Conservation (phyloP, 1,140 invertebrate species). For the Zaprionus ornatus region DNA sequence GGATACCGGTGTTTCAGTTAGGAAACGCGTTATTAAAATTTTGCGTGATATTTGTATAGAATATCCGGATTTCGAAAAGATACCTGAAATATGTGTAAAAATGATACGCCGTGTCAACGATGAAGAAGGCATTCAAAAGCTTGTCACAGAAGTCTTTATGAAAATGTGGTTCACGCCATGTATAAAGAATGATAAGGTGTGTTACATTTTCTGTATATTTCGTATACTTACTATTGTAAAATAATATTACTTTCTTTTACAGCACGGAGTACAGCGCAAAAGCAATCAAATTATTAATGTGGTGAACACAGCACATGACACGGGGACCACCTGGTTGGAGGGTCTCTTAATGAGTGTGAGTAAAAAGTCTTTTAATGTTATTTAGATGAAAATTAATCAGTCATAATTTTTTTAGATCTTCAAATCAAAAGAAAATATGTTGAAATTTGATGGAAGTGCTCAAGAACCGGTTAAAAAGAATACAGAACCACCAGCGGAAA, state of each 20-base stretch:
- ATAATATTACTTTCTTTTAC: neutral
- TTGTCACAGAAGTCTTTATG: slow-evolving; percentile 99
- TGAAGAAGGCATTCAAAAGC: slow-evolving; percentile 97
- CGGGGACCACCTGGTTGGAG: slow-evolving; percentile 97
- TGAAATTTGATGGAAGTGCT: slow-evolving; percentile 87
- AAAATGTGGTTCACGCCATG: slow-evolving; percentile 99
- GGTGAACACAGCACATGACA: slow-evolving; percentile 95
- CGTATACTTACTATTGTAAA: neutral
- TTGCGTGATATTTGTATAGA: slow-evolving; percentile 99
- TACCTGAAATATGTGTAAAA: slow-evolving; percentile 99
- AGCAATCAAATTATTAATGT: slow-evolving; percentile 99
- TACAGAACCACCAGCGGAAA: slow-evolving; percentile 76
- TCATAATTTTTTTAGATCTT: slow-evolving; percentile 90
- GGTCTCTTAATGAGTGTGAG: slow-evolving; percentile 95
- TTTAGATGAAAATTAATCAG: neutral
- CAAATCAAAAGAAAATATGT: slow-evolving; percentile 97
- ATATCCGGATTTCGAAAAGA: slow-evolving; percentile 97
- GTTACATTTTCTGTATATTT: neutral
- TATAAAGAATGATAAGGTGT: slow-evolving; percentile 80
- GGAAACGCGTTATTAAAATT: slow-evolving; percentile 99
- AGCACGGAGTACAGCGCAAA: slow-evolving; percentile 86
- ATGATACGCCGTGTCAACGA: slow-evolving; percentile 99
- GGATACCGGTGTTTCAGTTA: slow-evolving; percentile 98
- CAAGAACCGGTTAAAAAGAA: slow-evolving; percentile 78
- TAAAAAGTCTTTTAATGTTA: slow-evolving; percentile 52